These are phyloP conservation scores for Eupithecia subfuscata DNA, from an alignment of 2,888 invertebrate genomes.

Conservation along the genomic window DNA sequence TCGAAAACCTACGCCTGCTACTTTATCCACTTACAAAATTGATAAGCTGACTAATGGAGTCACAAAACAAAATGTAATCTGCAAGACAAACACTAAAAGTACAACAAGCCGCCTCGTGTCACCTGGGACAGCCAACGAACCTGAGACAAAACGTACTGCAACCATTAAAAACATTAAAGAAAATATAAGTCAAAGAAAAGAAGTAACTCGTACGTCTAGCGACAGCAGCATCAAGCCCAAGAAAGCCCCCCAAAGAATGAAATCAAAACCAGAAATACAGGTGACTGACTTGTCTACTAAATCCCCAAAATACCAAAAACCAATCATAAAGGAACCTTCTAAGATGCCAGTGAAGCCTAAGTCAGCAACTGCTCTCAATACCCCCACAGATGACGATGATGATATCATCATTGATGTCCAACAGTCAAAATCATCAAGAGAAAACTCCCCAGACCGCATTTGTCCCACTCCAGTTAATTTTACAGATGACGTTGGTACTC, in stretches of 20 bases:
- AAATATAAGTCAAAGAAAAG: conserved; percentile 68
- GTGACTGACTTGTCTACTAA: conserved; percentile 68
- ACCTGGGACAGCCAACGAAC: conserved; percentile 53
- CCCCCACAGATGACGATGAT: conserved; percentile 82
- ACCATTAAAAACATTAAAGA: conserved; percentile 69
- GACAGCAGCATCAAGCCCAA: conserved; percentile 83
- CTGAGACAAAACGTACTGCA: conserved; percentile 64
- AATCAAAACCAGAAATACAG: conserved; percentile 80
- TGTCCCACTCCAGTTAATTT: conserved; percentile 87
- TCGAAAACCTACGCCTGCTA: conserved; percentile 62
- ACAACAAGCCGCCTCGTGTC: conserved; percentile 53
- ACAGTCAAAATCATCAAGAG: conserved; percentile 89
- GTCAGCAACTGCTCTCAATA: conserved; percentile 80
- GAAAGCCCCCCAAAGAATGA: conserved; percentile 73
- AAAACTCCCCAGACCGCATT: conserved; percentile 89
- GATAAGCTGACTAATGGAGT: conserved; percentile 60
- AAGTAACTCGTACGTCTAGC: conserved; percentile 82
- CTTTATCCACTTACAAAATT: conserved; percentile 59
- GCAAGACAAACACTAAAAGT: conserved; percentile 53
- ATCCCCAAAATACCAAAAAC: conserved; percentile 61
- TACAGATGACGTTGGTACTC: conserved; percentile 84
- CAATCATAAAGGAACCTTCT: conserved; percentile 59
- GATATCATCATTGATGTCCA: conserved; percentile 88
- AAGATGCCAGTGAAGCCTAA: conserved; percentile 74
- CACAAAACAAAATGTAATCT: conserved; percentile 62